A percentile compares a stretch with the other conserved stretches of the same genome.
Evolutionary conservation across 2,888 invertebrate species (phyloP).

Genomic region (Xanthorhoe designata): DNA sequence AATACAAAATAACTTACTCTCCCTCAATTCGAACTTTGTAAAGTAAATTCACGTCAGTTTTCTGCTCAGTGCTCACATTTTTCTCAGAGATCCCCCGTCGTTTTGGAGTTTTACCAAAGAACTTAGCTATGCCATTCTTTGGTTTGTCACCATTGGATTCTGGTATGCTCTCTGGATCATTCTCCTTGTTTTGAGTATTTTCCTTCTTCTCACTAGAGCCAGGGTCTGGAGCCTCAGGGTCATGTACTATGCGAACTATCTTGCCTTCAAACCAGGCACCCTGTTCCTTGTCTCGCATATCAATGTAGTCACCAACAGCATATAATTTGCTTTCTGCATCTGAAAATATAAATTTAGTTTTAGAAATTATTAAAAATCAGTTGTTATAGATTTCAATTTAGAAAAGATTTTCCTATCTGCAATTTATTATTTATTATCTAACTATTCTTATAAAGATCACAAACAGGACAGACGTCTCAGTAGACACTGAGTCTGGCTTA

Average conservation of each 20-base stretch:
- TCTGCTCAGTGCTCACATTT: conserved; percentile 34
- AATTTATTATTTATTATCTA: too few relatives aligned
- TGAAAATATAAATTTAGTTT: conserved; percentile 35
- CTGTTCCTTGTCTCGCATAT: conserved; percentile 85
- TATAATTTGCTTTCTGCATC: conserved; percentile 82
- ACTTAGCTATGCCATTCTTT: conserved; percentile 62
- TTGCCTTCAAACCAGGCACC: conserved; percentile 92
- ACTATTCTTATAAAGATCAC: too few relatives aligned
- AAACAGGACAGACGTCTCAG: too few relatives aligned
- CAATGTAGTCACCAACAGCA: conserved; percentile 87
- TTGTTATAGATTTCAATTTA: too few relatives aligned
- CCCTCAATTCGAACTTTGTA: conserved; percentile 74
- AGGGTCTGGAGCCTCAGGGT: conserved; percentile 50
- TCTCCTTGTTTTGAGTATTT: conserved; percentile 49
- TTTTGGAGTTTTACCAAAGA: conserved; percentile 60
- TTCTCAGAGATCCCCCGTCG: conserved; percentile 48
- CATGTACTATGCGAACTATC: conserved; percentile 82
- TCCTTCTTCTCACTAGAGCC: conserved; percentile 13
- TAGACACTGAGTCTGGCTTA: too few relatives aligned
- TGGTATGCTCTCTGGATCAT: conserved; percentile 62
- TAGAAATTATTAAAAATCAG: background rate
- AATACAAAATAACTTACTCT: conserved; percentile 61
- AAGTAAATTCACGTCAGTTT: conserved; percentile 66
- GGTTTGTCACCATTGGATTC: conserved; percentile 47
- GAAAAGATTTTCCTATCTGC: too few relatives aligned